Evolutionary conservation across 2,113 vertebrate genomes (phyloP).

Genomic region (Cisticola juncidis): DNA sequence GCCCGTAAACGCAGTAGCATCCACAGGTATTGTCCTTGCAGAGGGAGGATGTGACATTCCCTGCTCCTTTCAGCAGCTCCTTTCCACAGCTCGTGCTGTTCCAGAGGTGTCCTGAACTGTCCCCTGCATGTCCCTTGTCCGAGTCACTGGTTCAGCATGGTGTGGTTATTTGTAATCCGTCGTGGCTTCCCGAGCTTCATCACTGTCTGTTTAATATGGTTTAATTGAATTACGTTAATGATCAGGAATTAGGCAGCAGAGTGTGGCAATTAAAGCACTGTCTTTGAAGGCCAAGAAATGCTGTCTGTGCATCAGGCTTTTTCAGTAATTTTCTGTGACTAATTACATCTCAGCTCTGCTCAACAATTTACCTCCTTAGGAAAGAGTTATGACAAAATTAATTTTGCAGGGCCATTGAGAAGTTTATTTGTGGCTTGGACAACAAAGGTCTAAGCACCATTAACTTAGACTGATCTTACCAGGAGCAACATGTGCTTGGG

Average conservation of each 20-base stretch:
- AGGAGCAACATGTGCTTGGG: background rate
- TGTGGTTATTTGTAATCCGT: background rate
- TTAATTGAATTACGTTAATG: background rate
- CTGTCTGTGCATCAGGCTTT: background rate
- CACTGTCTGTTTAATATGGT: background rate
- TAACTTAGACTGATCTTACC: background rate
- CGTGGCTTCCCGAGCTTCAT: background rate
- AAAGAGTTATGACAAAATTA: background rate
- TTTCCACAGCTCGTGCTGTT: background rate
- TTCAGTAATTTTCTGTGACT: background rate
- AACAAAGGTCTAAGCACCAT: background rate
- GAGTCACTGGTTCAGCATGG: background rate
- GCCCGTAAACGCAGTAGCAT: conserved; percentile 79
- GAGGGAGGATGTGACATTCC: background rate
- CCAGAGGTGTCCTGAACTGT: background rate
- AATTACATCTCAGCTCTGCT: background rate
- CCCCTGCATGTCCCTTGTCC: background rate
- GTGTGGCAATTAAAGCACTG: background rate
- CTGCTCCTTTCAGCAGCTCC: background rate
- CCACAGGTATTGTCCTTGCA: conserved; percentile 86
- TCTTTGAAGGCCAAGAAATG: background rate
- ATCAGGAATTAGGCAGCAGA: background rate
- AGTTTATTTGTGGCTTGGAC: background rate
- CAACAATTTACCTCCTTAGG: background rate
- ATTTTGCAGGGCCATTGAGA: background rate